Conservation (phyloP, 92 coral and sea anemone genomes). For the Zoanthus gigantus region DNA sequence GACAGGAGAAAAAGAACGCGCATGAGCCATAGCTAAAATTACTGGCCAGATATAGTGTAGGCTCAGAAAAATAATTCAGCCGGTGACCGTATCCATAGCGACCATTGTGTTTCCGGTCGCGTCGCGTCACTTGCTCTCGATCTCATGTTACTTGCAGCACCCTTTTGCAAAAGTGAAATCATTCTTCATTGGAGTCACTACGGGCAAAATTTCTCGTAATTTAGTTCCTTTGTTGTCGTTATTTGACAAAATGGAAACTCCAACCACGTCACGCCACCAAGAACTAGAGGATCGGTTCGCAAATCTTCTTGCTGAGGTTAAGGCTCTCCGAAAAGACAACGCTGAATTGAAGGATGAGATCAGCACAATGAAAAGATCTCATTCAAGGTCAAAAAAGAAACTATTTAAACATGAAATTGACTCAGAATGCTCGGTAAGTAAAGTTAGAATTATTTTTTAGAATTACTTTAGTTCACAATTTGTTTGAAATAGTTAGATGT, state of each 20-base stretch:
- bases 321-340: neutral
- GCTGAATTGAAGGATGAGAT: too few relatives aligned
- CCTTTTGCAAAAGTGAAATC: neutral
- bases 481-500: too few relatives aligned
- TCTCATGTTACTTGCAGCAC: neutral
- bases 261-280: too few relatives aligned
- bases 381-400: neutral
- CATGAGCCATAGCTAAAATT: neutral
- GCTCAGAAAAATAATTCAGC: neutral
- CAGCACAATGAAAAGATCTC: neutral
- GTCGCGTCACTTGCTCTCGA: neutral
- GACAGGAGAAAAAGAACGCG: neutral
- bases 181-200: neutral
- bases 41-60: neutral
- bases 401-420: neutral
- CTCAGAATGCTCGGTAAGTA: neutral
- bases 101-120: neutral
- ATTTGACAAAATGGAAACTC: neutral
- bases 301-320: neutral
- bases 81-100: neutral
- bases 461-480: neutral
- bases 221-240: neutral
- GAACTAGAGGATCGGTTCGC: neutral
- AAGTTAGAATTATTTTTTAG: neutral
- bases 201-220: neutral